Conservation (phyloP, 1,140 invertebrate genomes). For the Drosophila suzukii region DNA sequence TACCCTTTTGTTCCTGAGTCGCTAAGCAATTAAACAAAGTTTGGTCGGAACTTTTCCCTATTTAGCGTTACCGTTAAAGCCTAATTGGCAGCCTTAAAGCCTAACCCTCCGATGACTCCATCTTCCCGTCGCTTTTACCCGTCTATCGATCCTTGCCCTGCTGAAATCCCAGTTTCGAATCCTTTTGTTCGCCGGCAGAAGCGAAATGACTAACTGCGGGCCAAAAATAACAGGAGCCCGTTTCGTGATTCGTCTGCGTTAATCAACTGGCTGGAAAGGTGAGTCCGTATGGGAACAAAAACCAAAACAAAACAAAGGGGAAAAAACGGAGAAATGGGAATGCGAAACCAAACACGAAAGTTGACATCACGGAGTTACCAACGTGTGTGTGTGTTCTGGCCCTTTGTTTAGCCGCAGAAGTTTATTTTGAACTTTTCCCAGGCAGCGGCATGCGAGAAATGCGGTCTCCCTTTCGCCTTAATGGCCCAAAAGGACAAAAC, state of each 20-base stretch:
- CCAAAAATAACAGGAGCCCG: conserved; percentile 50
- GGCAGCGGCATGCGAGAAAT: conserved; percentile 70
- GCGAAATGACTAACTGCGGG: conserved; percentile 42
- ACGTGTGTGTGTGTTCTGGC: conserved; percentile 20
- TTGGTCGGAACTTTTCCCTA: not conserved
- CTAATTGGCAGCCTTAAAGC: conserved; percentile 34
- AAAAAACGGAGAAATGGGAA: conserved; percentile 5
- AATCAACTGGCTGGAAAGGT: conserved; percentile 69
- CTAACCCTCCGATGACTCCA: conserved; percentile 39
- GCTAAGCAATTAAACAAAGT: not conserved
- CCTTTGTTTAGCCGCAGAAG: conserved; percentile 64
- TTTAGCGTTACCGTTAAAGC: conserved; percentile 12
- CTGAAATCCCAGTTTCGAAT: conserved; percentile 52
- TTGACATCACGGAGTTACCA: conserved; percentile 76
- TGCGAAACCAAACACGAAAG: conserved; percentile 75
- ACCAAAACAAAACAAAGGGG: conserved; percentile 40
- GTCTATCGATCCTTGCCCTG: conserved; percentile 41
- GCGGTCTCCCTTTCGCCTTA: conserved; percentile 33
- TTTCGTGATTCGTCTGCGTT: conserved; percentile 71
- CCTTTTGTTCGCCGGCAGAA: conserved; percentile 32
- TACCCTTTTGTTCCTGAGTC: not conserved
- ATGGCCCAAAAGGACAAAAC: conserved; percentile 65
- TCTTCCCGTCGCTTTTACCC: not conserved
- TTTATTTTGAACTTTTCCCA: conserved; percentile 78
- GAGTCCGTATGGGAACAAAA: conserved; percentile 39